Evolutionary conservation across 1,140 invertebrate species (phyloP), one percentile per base, ranked within the genome.

Genomic region (Diachasmimorpha longicaudata): DNA sequence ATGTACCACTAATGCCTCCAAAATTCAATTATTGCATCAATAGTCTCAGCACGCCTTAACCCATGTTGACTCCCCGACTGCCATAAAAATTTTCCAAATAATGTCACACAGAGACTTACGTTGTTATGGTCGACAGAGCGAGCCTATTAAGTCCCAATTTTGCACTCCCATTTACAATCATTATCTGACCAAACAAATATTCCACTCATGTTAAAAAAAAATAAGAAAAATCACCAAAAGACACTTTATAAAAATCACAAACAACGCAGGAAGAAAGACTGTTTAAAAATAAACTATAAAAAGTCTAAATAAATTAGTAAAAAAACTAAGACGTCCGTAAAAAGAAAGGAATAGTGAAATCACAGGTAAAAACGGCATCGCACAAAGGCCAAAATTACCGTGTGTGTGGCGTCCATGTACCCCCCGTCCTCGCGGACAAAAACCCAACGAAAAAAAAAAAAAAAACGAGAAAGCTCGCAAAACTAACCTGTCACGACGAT

Each of bases 401-500:
- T 55, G 48, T 55, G 48, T 55, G 55, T 75, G 63, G 69, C 68
- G 69, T 71, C 74, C 74, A 76, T 71, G 21, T 63, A 37, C 52
- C 11, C 23, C 48, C n/a, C 48, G 8, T 16, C 39, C n/a, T 16
- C 48, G n/a, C n/a, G n/a, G 1, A n/a, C 14, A 52, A 16, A 52
- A 19, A n/a, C 48, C 1, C n/a, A n/a, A n/a, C 44, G 44, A 11
- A 3, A 19, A n/a, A 52, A 23, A 42, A 75, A 63, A 58, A 70
- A 70, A 63, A 13, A 36, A 48, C 37, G 9, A 16, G 1, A 46
- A 52, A 19, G 42, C 36, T 39, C n/a, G 13, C 11, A 23, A 78
- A 78, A 77, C 79, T 84, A 85, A 87, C 85, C 85, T 85, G 81
- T 85, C 46, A 86, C 58, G 52, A 78, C 55, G 42, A 81, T 77